Conservation (phyloP, 53 echinoderm and acorn worm species). For the Crossaster papposus region DNA sequence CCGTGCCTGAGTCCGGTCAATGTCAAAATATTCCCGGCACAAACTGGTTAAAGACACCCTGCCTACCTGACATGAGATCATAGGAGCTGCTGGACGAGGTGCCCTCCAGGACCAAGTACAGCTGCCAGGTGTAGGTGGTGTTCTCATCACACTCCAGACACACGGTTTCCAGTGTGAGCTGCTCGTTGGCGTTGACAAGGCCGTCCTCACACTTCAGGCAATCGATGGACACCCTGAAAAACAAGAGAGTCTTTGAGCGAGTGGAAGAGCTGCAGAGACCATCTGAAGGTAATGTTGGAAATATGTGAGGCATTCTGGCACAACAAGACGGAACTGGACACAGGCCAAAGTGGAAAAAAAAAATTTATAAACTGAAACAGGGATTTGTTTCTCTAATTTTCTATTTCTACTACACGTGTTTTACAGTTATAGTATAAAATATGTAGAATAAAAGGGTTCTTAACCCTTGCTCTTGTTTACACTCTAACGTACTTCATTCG, state of each 20-base stretch:
- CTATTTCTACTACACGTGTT: no score
- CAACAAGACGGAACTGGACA: no score
- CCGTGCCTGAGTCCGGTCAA: no score
- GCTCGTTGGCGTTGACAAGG: conserved; percentile 79
- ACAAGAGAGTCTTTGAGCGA: neutral
- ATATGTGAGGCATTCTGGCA: no score
- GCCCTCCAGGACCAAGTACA: conserved; percentile 79
- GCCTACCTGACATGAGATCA: conserved; percentile 40
- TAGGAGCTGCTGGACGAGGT: conserved; percentile 45
- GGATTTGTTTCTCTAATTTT: no score
- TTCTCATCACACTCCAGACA: conserved; percentile 72
- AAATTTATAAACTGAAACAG: no score
- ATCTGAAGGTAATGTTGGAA: neutral
- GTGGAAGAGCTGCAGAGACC: neutral
- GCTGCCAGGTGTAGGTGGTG: conserved; percentile 77
- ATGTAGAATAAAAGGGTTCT: no score
- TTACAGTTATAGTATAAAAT: no score
- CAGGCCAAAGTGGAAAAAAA: no score
- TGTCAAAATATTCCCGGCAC: no score
- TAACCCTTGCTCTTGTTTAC: no score
- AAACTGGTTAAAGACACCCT: neutral
- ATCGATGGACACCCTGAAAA: conserved; percentile 74
- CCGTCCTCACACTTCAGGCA: conserved; percentile 81
- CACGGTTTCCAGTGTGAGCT: conserved; percentile 74
- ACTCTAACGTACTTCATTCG: no score